Conservation (phyloP, 2,113 vertebrate species). For the Apaloderma vittatum region DNA sequence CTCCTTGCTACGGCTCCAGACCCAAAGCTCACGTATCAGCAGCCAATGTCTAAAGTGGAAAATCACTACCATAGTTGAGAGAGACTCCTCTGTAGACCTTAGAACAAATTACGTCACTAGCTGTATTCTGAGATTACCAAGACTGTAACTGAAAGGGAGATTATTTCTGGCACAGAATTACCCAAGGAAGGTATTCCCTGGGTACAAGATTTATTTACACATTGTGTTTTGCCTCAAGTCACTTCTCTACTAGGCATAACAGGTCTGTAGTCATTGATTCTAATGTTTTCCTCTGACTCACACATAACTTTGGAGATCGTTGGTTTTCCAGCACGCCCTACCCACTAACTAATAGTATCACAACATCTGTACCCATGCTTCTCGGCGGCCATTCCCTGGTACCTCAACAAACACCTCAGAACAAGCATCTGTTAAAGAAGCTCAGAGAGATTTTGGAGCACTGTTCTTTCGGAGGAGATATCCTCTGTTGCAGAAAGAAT, state of each 20-base stretch:
- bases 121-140: neutral
- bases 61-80: neutral
- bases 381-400: neutral
- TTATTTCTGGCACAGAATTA: neutral
- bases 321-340: neutral
- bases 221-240: neutral
- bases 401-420: neutral
- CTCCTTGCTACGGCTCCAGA: neutral
- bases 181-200: neutral
- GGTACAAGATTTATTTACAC: neutral
- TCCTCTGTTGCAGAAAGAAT: neutral
- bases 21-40: neutral
- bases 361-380: too few species aligned
- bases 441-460: neutral
- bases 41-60: neutral
- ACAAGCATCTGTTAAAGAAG: neutral
- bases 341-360: neutral
- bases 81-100: neutral
- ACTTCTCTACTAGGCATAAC: neutral
- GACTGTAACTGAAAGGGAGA: neutral
- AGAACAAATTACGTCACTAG: neutral
- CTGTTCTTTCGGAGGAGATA: neutral
- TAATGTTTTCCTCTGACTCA: neutral
- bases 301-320: fast-evolving
- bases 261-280: neutral